phyloP scores from a whole-genome alignment of 64 coral and sea anemone species.

The Hydrozoanthus tunicans region DNA sequence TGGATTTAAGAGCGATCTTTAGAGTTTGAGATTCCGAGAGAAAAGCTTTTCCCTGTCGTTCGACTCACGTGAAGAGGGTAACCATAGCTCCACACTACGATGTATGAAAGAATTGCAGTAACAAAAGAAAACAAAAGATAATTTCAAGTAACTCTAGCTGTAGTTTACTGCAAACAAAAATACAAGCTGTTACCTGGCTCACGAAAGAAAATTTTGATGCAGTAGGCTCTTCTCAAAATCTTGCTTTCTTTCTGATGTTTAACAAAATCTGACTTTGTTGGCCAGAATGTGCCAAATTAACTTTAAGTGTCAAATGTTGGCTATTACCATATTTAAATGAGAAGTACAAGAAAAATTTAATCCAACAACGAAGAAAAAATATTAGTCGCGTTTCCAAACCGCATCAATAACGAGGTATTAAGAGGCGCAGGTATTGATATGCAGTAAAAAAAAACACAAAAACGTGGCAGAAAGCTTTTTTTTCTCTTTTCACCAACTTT shows the following conservation, averaged over 20 bases:
- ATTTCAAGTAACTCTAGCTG: too few species aligned
- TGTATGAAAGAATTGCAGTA: too few species aligned
- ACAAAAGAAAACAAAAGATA: too few species aligned
- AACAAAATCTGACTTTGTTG: background rate
- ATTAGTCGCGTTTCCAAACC: background rate
- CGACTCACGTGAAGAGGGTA: too few species aligned
- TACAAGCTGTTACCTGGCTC: too few species aligned
- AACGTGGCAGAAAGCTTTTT: background rate
- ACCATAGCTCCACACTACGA: too few species aligned
- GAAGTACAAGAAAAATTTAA: constrained; percentile 40
- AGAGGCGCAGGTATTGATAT: background rate
- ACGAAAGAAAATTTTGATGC: too few species aligned
- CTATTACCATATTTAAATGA: constrained; percentile 58
- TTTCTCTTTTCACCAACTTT: background rate
- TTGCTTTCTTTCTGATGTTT: background rate
- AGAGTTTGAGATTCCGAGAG: too few species aligned
- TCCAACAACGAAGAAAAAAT: background rate
- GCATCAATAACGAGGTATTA: background rate
- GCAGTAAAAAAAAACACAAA: background rate
- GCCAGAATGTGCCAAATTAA: background rate
- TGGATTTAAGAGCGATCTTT: too few species aligned
- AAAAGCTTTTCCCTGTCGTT: too few species aligned
- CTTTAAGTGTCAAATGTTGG: constrained; percentile 26
- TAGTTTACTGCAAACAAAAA: too few species aligned
- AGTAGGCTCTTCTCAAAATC: too few species aligned